phyloP scores from a whole-genome alignment of 2,113 vertebrate species.

The Zootoca vivipara region DNA sequence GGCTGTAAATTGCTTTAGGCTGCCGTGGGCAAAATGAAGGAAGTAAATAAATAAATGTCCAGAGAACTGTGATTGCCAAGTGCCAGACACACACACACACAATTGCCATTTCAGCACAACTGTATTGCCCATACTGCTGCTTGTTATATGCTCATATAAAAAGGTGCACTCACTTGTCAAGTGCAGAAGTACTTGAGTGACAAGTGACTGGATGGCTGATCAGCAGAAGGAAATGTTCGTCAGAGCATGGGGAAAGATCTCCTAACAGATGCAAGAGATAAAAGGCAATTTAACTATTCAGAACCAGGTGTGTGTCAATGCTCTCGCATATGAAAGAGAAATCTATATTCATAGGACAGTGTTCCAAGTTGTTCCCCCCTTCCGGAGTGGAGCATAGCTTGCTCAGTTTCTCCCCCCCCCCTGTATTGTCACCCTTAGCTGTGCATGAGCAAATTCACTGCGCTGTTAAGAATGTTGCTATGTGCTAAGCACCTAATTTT shows the following conservation, averaged over 20 bases:
- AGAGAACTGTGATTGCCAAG: background rate
- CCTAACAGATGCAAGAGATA: background rate
- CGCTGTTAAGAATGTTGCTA: background rate
- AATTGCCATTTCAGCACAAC: accelerated
- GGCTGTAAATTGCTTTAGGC: too few relatives aligned
- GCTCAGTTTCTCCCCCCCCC: background rate
- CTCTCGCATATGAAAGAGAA: background rate
- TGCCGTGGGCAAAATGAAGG: too few relatives aligned
- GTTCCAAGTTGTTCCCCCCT: background rate
- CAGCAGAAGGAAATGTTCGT: conserved; percentile 1
- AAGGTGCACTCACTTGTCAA: background rate
- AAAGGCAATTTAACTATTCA: background rate
- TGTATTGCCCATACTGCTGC: background rate
- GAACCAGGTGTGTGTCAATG: background rate
- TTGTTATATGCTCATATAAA: background rate
- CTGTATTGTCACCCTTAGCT: background rate
- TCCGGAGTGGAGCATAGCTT: background rate
- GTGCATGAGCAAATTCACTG: background rate
- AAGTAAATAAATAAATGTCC: too few relatives aligned
- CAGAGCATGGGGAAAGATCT: background rate
- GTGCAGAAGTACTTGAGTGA: background rate
- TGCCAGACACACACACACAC: background rate
- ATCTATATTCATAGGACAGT: background rate
- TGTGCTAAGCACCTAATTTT: background rate
- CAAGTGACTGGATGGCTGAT: background rate